phyloP scores from a whole-genome alignment of 2,113 vertebrate species.

The Phainopepla nitens region DNA sequence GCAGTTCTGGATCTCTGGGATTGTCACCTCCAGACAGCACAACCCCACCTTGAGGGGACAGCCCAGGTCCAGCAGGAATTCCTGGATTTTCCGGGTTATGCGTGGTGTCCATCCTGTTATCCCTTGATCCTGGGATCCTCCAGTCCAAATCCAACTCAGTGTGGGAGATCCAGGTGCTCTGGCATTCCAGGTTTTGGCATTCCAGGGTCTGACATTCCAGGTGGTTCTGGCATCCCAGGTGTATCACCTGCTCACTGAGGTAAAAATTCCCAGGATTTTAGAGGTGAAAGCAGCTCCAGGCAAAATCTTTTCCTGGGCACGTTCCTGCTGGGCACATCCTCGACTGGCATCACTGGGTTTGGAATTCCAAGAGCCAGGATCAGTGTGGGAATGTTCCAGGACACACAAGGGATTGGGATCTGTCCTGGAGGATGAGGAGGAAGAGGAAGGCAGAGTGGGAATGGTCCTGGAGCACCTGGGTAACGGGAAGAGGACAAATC shows the following conservation, averaged over 20 bases:
- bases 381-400: accelerated
- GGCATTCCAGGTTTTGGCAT: too few species aligned
- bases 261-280: not conserved
- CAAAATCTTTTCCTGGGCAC: not conserved
- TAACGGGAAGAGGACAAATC: not conserved
- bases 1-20: not conserved
- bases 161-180: too few species aligned
- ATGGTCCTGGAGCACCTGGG: not conserved
- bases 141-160: too few species aligned
- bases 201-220: not conserved
- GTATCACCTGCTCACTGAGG: not conserved
- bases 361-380: not conserved
- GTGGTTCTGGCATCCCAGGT: not conserved
- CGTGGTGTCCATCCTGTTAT: accelerated
- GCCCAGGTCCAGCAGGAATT: not conserved
- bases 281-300: not conserved
- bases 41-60: accelerated
- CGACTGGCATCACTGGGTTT: accelerated
- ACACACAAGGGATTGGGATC: accelerated
- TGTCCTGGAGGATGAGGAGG: not conserved
- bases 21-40: not conserved
- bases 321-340: too few species aligned
- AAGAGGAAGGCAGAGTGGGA: not conserved
- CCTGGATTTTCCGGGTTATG: not conserved
- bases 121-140: not conserved